Evolutionary conservation across 1,140 invertebrate species (phyloP).

Genomic region (Reticulitermes speratus): DNA sequence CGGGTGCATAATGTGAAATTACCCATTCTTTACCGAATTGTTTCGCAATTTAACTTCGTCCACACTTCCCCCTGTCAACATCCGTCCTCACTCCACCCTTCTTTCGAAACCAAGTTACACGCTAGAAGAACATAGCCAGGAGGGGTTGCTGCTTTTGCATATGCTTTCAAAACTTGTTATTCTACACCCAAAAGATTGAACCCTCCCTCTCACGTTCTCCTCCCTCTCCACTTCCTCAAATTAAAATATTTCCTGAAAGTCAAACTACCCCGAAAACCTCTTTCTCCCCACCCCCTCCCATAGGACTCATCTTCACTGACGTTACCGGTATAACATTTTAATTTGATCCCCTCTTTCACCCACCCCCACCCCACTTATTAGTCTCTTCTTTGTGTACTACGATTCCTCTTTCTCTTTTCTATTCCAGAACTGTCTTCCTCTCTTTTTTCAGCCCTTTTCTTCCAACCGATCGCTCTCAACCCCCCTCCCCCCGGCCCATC

Average conservation of each 20-base stretch:
- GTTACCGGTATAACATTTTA: background rate
- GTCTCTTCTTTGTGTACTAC: slow-evolving; percentile 11
- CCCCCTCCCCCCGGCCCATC: too few relatives aligned
- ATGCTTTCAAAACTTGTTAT: slow-evolving; percentile 4
- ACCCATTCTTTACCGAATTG: slow-evolving; percentile 15
- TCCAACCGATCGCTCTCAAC: background rate
- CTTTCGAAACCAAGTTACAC: background rate
- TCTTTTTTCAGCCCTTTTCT: background rate
- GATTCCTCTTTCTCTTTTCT: background rate
- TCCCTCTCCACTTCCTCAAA: background rate
- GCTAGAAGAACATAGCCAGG: background rate
- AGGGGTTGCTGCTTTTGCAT: background rate
- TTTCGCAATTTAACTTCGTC: slow-evolving; percentile 18
- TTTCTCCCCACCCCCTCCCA: background rate
- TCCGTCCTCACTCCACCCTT: too few relatives aligned
- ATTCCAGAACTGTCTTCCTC: background rate
- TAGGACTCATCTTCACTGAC: background rate
- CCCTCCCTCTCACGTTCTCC: background rate
- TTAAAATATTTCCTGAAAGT: slow-evolving; percentile 19
- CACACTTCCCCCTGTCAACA: background rate
- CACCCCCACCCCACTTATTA: background rate
- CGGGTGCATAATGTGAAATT: slow-evolving; percentile 8
- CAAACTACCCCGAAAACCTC: background rate
- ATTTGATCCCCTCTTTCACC: background rate
- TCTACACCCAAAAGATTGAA: background rate